phyloP scores from a whole-genome alignment of 2,797 vertebrate genomes.

The Ispidina picta region DNA sequence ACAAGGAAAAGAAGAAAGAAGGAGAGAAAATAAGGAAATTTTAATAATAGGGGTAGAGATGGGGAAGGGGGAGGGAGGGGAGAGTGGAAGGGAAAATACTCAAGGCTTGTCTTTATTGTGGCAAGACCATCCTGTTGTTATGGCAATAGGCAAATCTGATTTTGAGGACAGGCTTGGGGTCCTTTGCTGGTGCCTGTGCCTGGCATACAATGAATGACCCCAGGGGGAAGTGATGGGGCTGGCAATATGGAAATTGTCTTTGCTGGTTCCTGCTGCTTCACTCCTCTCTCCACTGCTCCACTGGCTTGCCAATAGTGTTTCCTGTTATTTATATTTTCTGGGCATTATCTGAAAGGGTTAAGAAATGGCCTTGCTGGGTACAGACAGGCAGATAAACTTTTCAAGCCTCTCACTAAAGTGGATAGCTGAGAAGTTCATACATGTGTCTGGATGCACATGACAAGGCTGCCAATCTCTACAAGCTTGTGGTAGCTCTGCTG shows the following conservation, averaged over 20 bases:
- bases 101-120: background rate
- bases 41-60: background rate
- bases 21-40: constrained; percentile 24
- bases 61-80: too few species aligned
- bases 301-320: background rate
- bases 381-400: background rate
- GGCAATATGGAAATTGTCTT: background rate
- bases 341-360: background rate
- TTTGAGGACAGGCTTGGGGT: background rate
- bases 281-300: background rate
- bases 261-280: background rate
- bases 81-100: background rate
- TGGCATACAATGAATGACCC: background rate
- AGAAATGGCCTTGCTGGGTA: background rate
- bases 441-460: fast-evolving
- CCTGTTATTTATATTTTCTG: background rate
- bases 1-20: background rate
- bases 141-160: background rate
- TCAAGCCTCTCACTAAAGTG: background rate
- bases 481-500: fast-evolving
- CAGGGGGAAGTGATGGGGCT: background rate
- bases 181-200: background rate
- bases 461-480: background rate
- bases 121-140: background rate
- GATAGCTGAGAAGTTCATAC: background rate